A percentile compares a stretch with the other conserved stretches of the same genome.
These are phyloP conservation scores for Ceratoteleas bidentatus DNA, from an alignment of 1,140 invertebrate species.

Conservation along the genomic window DNA sequence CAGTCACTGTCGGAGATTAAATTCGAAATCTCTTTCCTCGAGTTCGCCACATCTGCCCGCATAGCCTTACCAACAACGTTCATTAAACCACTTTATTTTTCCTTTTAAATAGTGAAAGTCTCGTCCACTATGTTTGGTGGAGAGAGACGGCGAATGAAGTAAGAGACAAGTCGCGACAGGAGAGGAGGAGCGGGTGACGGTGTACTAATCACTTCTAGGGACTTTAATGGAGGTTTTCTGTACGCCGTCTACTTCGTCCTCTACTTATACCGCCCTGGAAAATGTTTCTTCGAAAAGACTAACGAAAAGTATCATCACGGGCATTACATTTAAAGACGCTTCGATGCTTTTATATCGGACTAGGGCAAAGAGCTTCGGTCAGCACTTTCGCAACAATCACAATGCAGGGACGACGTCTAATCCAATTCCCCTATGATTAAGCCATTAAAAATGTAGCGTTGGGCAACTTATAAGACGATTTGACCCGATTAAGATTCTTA, in stretches of 20 bases:
- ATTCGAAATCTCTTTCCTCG: slow-evolving; percentile 19
- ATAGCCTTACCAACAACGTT: slow-evolving; percentile 26
- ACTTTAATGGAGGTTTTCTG: slow-evolving; percentile 82
- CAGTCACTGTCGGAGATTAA: not conserved
- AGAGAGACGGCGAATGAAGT: slow-evolving; percentile 38
- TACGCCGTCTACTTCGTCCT: slow-evolving; percentile 81
- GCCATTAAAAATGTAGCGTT: slow-evolving; percentile 22
- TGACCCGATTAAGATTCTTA: not conserved
- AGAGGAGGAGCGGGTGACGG: slow-evolving; percentile 58
- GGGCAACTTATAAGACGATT: slow-evolving; percentile 12
- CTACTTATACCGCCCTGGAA: slow-evolving; percentile 76
- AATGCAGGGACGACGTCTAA: slow-evolving; percentile 13
- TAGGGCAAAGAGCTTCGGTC: slow-evolving; percentile 40
- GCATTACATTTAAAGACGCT: slow-evolving; percentile 78
- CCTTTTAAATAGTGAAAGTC: slow-evolving; percentile 32
- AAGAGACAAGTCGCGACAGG: slow-evolving; percentile 44
- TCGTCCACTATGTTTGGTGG: slow-evolving; percentile 13
- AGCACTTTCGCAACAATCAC: slow-evolving; percentile 18
- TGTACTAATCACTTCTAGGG: slow-evolving; percentile 82
- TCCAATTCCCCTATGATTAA: slow-evolving; percentile 27
- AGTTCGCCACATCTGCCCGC: slow-evolving; percentile 21
- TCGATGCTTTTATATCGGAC: slow-evolving; percentile 52
- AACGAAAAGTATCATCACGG: slow-evolving; percentile 77
- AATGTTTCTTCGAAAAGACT: slow-evolving; percentile 77
- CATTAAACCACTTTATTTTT: slow-evolving; percentile 46